Base-by-base conservation (phyloP, 2,113 vertebrate genomes). In the Labeo rohita region DNA sequence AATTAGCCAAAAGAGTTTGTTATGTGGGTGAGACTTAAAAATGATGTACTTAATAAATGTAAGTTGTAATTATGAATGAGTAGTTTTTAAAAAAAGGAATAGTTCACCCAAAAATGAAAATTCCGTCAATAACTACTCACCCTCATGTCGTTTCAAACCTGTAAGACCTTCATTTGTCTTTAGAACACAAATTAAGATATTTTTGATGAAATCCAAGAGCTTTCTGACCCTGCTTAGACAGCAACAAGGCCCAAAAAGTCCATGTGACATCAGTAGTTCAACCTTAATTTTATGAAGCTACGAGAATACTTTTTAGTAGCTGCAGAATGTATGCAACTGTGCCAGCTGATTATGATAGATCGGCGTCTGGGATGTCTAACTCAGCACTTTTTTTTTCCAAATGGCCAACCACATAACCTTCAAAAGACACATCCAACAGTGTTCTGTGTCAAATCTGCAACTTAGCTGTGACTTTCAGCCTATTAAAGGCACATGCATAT, bases 261-360 rank as follows among this genome's bases (percentile, higher is more conserved):
- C 2, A 39, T 39, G 39, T 39, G 39, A 39, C 39, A 39, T 39
- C 39, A 39, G 39, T 39, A 5, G 39, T 39, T 39, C 39, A 39
- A 39, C 39, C 39, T 3, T 39, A 39, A 39, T 39, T 3, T 39
- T 39, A 39, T 39, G 39, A 39, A 39, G 3, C 39, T 39, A 39
- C 39, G 39, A 39, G 39, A 39, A 39, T 39, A 39, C 39, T 39
- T 39, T 39, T 39, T 73, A 66, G 45, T 13, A 2, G 68, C 63
- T 23, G 10, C 10, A 49, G 28, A 54, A 63, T 45, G 52, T 59
- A 68, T 61, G 39, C 7, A 83, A 8, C 6, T 0, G 3, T 52
- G 65, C n/a, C 63, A 23, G 43, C 61, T 84, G 72, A 89, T 77
- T 84, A 84, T 82, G 80, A 86, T 75, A 59, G 84, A 89, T 91